phyloP scores from a whole-genome alignment of 2,797 vertebrate species.

The Gastrophryne carolinensis region DNA sequence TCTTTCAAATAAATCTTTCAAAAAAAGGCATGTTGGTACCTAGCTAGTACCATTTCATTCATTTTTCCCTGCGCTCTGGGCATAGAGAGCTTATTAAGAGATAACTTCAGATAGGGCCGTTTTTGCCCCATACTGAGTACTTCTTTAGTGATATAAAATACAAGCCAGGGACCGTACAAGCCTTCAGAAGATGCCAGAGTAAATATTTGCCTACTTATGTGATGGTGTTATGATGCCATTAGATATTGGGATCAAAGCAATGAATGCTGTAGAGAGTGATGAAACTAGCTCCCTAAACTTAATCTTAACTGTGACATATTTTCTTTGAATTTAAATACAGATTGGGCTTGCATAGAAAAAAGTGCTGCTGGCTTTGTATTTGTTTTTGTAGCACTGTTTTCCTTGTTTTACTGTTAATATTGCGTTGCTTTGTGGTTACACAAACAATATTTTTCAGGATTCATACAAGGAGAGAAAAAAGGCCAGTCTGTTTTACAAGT shows the following conservation, averaged over 20 bases:
- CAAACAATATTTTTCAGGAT: slow-evolving; percentile 61
- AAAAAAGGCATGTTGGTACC: no score
- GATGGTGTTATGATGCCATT: slow-evolving; percentile 32
- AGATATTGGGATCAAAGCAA: slow-evolving; percentile 15
- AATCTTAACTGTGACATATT: slow-evolving; percentile 34
- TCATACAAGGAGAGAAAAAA: slow-evolving; percentile 57
- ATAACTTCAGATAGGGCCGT: no score
- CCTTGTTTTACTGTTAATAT: slow-evolving; percentile 66
- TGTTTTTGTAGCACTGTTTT: slow-evolving; percentile 56
- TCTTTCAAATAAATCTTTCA: no score
- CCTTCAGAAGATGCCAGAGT: slow-evolving; percentile 19
- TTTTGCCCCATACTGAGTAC: no score
- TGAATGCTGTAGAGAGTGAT: slow-evolving; percentile 14
- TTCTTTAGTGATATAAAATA: background rate
- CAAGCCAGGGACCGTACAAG: background rate
- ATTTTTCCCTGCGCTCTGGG: no score
- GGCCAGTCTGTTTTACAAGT: slow-evolving; percentile 69
- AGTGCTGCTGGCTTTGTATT: slow-evolving; percentile 49
- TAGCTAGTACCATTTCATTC: no score
- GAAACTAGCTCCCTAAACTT: slow-evolving; percentile 15
- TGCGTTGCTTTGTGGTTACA: slow-evolving; percentile 64
- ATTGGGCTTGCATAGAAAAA: slow-evolving; percentile 55
- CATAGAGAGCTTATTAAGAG: no score
- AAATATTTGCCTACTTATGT: slow-evolving; percentile 37
- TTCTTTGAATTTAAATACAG: slow-evolving; percentile 15